Evolutionary conservation across 2,113 vertebrate genomes (phyloP), one percentile per base, ranked within the genome.

Genomic region (Silurus asotus): DNA sequence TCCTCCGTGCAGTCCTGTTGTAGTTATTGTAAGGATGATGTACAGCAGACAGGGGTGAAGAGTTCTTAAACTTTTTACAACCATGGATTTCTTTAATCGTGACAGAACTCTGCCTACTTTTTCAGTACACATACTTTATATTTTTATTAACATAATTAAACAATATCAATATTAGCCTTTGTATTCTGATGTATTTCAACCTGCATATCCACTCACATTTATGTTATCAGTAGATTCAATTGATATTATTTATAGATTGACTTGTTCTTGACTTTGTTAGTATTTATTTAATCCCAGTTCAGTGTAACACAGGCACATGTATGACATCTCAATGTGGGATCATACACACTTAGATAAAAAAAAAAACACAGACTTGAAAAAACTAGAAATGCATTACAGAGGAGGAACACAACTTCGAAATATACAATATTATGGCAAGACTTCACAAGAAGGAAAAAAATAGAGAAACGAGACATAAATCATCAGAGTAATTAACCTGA

Each of bases 11-110:
- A 53, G 74, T 51, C 49, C 51, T 77, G 56, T 7, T 78, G 14
- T 19, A 56, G 14, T 78, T 55, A 78, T 37, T 78, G n/a, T 56
- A 25, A 77, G 28, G n/a, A 77, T 56, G 75, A 77, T 55, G 51
- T 77, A 77, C 6, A 13, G 55, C 23, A 53, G 8, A 75, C 0
- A 6, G 9, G 10, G 10, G 15, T 37, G 37, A 37, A 37, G 37
- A 37, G 37, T 20, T 72, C 37, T 72, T 37, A 53, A 76, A 76
- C 11, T 76, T n/a, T 53, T 76, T 53, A 20, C 72, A 14, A 23
- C 49, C 10, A 20, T 19, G 37, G 70, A 74, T 5, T 1, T 53
- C 20, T 75, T 53, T 53, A 53, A 53, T 49, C 37, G 14, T 17
- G 56, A 77, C 8, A 77, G 51, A 56, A 77, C 25, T 56, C 23